Evolutionary conservation across 2,888 invertebrate genomes (phyloP).

Genomic region (Leucoptera coffeella): DNA sequence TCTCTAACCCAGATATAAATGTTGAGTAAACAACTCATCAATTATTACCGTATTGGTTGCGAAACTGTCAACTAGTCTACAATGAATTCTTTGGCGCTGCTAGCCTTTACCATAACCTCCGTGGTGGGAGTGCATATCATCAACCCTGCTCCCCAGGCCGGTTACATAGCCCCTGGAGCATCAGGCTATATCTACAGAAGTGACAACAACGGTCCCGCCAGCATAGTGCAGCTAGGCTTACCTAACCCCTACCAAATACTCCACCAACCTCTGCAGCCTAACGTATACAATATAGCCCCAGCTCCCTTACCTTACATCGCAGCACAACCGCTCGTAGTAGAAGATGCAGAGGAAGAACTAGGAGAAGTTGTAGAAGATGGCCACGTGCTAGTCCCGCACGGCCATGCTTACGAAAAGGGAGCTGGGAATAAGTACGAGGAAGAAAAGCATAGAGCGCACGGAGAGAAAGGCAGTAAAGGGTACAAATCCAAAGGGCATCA

Average conservation of each 20-base stretch:
- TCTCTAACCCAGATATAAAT: conserved; percentile 39
- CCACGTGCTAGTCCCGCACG: conserved; percentile 12
- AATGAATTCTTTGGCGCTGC: too few relatives aligned
- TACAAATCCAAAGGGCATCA: conserved; percentile 45
- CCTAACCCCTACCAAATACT: conserved; percentile 16
- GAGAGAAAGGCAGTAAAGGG: conserved; percentile 51
- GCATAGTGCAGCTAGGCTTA: conserved; percentile 28
- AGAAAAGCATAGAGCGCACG: conserved; percentile 39
- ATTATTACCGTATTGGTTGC: conserved; percentile 4
- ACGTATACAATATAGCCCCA: conserved; percentile 21
- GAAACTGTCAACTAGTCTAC: conserved; percentile 4
- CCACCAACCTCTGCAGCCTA: conserved; percentile 14
- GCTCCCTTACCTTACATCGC: conserved; percentile 29
- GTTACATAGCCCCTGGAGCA: conserved; percentile 35
- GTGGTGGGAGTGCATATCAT: conserved; percentile 12
- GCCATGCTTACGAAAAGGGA: conserved; percentile 22
- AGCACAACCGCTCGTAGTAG: conserved; percentile 20
- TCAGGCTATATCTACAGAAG: conserved; percentile 50
- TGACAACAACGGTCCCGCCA: conserved; percentile 40
- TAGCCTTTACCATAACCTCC: conserved; percentile 18
- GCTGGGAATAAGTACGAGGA: conserved; percentile 41
- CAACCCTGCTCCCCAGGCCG: conserved; percentile 22
- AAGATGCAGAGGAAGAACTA: conserved; percentile 13
- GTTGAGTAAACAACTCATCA: conserved; percentile 36
- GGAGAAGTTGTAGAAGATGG: conserved; percentile 10